Evolutionary conservation across 1,140 invertebrate genomes (phyloP).

Genomic region (Drosophila orena): DNA sequence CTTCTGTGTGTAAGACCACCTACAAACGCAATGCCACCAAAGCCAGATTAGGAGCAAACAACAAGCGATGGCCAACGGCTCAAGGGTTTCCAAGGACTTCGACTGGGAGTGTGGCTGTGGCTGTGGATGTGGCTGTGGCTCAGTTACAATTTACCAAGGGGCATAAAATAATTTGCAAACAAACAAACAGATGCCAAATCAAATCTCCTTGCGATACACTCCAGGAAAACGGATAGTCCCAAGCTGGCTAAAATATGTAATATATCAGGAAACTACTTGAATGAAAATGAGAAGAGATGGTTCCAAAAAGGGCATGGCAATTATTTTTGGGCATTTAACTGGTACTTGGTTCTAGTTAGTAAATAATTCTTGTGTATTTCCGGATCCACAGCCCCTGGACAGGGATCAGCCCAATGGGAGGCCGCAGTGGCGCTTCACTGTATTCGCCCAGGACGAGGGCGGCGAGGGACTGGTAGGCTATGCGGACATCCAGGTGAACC

Average conservation of each 20-base stretch:
- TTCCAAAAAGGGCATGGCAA: too few relatives aligned
- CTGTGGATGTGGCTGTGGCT: constrained; percentile 13
- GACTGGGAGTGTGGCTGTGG: too few relatives aligned
- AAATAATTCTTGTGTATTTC: neutral
- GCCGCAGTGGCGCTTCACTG: constrained; percentile 91
- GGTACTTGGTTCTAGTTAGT: neutral
- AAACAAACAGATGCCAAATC: constrained; percentile 67
- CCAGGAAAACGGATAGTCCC: neutral
- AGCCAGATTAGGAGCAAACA: constrained; percentile 18
- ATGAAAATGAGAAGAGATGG: too few relatives aligned
- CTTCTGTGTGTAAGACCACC: constrained; percentile 14
- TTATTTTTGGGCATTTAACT: neutral
- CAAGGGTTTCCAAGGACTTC: constrained; percentile 1
- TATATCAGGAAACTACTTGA: too few relatives aligned
- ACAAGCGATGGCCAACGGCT: neutral
- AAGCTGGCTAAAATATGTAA: too few relatives aligned
- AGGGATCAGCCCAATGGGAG: constrained; percentile 90
- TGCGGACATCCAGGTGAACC: constrained; percentile 90
- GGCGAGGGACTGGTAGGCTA: constrained; percentile 90
- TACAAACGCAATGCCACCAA: constrained; percentile 35
- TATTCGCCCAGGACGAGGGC: constrained; percentile 90
- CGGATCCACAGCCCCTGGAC: constrained; percentile 87
- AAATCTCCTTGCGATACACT: constrained; percentile 26
- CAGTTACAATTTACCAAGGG: constrained; percentile 62
- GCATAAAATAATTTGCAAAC: constrained; percentile 76